Percentiles rank a stretch among this genome's conserved stretches.
phyloP scores from a whole-genome alignment of 2,113 vertebrate genomes.

The Mesitornis unicolor region DNA sequence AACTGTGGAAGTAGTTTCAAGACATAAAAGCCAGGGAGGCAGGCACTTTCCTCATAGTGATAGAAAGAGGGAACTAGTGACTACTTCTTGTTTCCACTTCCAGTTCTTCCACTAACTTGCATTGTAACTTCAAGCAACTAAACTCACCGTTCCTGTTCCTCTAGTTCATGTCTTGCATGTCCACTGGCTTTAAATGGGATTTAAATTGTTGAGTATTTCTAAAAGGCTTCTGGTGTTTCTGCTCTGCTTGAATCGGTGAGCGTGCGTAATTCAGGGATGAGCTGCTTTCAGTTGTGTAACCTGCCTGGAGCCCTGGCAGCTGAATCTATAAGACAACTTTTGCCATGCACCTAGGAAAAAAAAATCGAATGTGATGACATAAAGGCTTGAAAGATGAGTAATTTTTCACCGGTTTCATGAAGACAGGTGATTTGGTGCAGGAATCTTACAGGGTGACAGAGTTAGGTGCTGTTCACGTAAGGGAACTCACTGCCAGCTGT shows the following conservation, averaged over 20 bases:
- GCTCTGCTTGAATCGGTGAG: not conserved
- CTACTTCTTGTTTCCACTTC: not conserved
- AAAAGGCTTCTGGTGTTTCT: not conserved
- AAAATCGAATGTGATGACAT: not conserved
- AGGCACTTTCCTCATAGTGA: not conserved
- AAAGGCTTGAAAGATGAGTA: not conserved
- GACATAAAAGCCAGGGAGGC: not conserved
- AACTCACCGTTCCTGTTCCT: constrained; percentile 10
- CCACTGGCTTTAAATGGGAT: not conserved
- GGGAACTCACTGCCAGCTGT: not conserved
- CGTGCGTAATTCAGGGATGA: not conserved
- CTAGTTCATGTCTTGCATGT: not conserved
- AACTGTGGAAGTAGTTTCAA: not conserved
- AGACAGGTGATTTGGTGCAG: not conserved
- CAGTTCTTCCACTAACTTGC: not conserved
- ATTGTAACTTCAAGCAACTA: not conserved
- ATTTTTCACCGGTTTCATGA: not conserved
- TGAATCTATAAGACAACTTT: not conserved
- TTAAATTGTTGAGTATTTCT: not conserved
- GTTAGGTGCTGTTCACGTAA: not conserved
- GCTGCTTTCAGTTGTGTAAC: not conserved
- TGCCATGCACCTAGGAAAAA: not conserved
- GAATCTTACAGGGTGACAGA: not conserved
- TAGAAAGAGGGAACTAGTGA: not conserved
- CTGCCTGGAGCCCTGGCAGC: not conserved